These are phyloP conservation scores for Ophion obscuratus DNA, from an alignment of 2,888 invertebrate species.

Conservation along the genomic window DNA sequence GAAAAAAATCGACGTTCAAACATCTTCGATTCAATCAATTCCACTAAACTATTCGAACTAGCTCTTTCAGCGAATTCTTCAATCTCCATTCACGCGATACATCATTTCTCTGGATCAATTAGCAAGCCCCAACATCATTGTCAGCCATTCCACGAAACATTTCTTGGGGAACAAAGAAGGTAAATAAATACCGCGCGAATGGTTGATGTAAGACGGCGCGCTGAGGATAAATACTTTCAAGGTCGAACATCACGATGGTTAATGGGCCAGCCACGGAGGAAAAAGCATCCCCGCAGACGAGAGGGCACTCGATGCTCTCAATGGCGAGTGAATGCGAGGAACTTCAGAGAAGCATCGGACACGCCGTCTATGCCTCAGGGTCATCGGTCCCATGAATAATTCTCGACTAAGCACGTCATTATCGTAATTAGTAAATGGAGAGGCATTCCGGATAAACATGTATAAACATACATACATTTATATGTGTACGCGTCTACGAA, in stretches of 20 bases:
- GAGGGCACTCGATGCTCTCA: conserved; percentile 17
- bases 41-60: conserved; percentile 3
- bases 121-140: not conserved
- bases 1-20: conserved; percentile 35
- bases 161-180: conserved; percentile 3
- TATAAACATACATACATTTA: not conserved
- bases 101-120: not conserved
- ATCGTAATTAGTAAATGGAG: conserved; percentile 74
- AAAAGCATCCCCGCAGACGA: conserved; percentile 36
- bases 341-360: conserved; percentile 17
- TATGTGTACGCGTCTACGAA: not conserved
- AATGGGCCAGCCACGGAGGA: conserved; percentile 52
- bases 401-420: conserved; percentile 72
- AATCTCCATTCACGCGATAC: not conserved
- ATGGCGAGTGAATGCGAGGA: conserved; percentile 51
- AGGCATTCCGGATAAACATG: conserved; percentile 56
- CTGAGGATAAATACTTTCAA: conserved; percentile 49
- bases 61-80: not conserved
- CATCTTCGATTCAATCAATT: conserved; percentile 28
- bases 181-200: conserved; percentile 22
- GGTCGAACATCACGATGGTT: conserved; percentile 59
- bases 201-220: conserved; percentile 47
- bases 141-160: conserved; percentile 3
- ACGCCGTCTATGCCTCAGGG: conserved; percentile 48
- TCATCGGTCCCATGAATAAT: conserved; percentile 71